Evolutionary conservation across 2,797 vertebrate genomes (phyloP).

Genomic region (Diplodus sargus): DNA sequence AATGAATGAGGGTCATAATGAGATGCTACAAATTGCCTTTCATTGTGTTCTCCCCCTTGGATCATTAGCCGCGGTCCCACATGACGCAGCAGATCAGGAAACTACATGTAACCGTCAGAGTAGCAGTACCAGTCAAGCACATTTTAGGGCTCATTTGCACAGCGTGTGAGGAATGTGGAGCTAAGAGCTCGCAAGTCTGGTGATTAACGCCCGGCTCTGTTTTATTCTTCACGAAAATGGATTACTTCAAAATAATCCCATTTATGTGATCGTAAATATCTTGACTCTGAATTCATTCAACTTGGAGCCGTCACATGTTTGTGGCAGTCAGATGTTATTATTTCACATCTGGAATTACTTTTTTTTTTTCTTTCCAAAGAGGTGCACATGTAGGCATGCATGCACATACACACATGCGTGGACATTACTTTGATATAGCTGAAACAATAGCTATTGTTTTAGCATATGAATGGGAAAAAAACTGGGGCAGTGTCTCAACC

Average conservation of each 20-base stretch:
- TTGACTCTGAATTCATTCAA: slow-evolving; percentile 56
- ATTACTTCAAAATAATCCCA: slow-evolving; percentile 78
- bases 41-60: slow-evolving; percentile 64
- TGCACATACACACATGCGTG: slow-evolving; percentile 5
- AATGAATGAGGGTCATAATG: slow-evolving; percentile 68
- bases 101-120: slow-evolving; percentile 52
- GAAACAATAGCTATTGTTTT: slow-evolving; percentile 65
- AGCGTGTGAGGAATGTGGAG: slow-evolving; percentile 65
- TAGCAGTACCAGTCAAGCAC: slow-evolving; percentile 61
- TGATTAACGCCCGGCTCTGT: slow-evolving; percentile 70
- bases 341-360: slow-evolving; percentile 64
- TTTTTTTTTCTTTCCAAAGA: slow-evolving; percentile 1
- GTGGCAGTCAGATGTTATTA: slow-evolving; percentile 54
- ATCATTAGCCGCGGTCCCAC: slow-evolving; percentile 74
- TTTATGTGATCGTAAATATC: slow-evolving; percentile 79
- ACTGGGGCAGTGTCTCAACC: slow-evolving; percentile 44
- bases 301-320: slow-evolving; percentile 40
- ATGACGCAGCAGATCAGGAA: slow-evolving; percentile 70
- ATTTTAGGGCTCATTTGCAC: slow-evolving; percentile 79
- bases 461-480: slow-evolving; percentile 45
- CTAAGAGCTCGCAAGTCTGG: slow-evolving; percentile 58
- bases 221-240: slow-evolving; percentile 69
- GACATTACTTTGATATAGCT: slow-evolving; percentile 22
- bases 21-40: slow-evolving; percentile 70
- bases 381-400: slow-evolving; percentile 10